Conservation (phyloP, 2,797 vertebrate genomes). For the Propithecus perrieri region DNA sequence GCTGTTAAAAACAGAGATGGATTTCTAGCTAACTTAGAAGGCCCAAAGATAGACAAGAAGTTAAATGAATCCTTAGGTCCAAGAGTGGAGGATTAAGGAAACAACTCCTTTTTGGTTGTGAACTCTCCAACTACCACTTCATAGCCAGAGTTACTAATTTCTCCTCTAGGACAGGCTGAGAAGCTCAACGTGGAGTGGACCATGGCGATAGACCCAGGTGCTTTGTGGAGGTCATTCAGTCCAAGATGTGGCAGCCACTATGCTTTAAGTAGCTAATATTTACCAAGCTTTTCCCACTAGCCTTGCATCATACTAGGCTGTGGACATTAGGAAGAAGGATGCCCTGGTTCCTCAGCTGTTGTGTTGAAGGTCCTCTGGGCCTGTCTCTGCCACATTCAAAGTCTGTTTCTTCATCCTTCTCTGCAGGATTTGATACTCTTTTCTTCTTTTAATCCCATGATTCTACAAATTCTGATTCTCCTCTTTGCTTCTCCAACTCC, state of each 20-base stretch:
- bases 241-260: not conserved
- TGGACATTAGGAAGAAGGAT: not conserved
- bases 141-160: not conserved
- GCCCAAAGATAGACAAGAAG: not conserved
- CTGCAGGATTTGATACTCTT: not conserved
- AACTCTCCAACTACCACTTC: not conserved
- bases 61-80: not conserved
- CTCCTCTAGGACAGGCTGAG: not conserved
- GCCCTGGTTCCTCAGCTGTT: not conserved
- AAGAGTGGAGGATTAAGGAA: not conserved
- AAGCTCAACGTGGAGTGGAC: not conserved
- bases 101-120: not conserved
- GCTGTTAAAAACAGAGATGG: not conserved
- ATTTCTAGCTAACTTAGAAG: not conserved
- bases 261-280: not conserved
- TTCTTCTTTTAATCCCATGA: not conserved
- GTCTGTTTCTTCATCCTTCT: not conserved
- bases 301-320: not conserved
- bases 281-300: not conserved
- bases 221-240: not conserved
- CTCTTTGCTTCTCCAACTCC: not conserved
- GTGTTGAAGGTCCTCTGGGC: not conserved
- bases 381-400: not conserved
- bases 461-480: not conserved
- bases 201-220: not conserved